Base-by-base conservation (phyloP, 2,797 vertebrate genomes). In the Loriculus beryllinus region DNA sequence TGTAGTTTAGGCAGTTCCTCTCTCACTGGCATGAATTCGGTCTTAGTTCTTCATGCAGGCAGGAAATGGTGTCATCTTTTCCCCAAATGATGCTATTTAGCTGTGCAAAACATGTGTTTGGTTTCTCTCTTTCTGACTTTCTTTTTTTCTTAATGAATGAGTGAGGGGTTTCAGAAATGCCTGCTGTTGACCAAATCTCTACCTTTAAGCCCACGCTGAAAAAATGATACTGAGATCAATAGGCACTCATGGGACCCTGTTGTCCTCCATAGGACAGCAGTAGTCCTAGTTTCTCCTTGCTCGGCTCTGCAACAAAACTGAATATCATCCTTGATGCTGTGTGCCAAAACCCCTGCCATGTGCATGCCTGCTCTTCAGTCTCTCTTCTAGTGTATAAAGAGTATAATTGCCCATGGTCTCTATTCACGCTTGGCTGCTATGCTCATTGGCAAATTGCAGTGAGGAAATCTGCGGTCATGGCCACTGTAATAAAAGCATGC, bases 391-490 rank as follows among this genome's bases (percentile, higher is more conserved):
- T 29, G 23, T 26, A 26, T 51, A 69, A 84, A 69, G 20, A 39
- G 9, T 39, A 47, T 12, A 19, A 1, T 48, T 74, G 56, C 23
- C 48, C 64, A 22, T 63, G 63, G 14, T 52, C 4, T 82, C 19
- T 45, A 7, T 47, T 77, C 35, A 26, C 14, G 86, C 43, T 82
- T 59, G 31, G 29, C 57, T 91, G 64, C 62, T 65, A 17, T 1
- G 2, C 5, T 78, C 57, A 15, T 4, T 91, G 89, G 57, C 72
- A 92, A 90, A 57, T 56, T 69, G 57, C n/a, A 18, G 10, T 75
- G 54, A 95, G 85, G 82, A 96, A 94, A 91, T 91, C 52, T 92
- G 87, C 79, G 91, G 59, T 88, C 74, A 45, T 28, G 70, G 80
- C 67, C 87, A 76, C 15, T 67, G 82, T 18, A 94, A 94, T 91